phyloP scores from a whole-genome alignment of 2,113 vertebrate genomes.

The Heterochromis multidens region DNA sequence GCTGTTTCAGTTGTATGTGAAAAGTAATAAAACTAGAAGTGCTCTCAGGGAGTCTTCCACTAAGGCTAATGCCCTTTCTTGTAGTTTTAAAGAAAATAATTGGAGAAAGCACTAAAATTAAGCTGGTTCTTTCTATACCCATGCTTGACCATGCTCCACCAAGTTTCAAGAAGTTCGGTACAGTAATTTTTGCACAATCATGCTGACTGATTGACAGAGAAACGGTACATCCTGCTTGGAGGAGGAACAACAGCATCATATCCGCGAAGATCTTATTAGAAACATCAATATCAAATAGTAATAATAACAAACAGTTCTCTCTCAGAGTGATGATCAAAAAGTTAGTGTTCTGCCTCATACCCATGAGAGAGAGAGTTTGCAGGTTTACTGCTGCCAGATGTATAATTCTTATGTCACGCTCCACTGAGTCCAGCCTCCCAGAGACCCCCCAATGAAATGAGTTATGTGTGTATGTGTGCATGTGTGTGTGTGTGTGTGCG shows the following conservation, averaged over 20 bases:
- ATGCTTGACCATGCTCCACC: not conserved
- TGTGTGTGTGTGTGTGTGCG: not conserved
- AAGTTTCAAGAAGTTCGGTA: not conserved
- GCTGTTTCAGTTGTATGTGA: not conserved
- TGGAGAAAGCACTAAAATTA: not conserved
- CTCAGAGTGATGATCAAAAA: constrained; percentile 39
- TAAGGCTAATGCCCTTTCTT: not conserved
- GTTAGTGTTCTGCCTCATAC: constrained; percentile 33
- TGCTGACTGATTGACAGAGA: not conserved
- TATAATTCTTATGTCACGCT: constrained; percentile 72
- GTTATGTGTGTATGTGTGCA: constrained; percentile 23
- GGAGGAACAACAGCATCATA: not conserved
- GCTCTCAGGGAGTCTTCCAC: not conserved
- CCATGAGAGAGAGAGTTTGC: constrained; percentile 34
- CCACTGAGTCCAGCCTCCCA: constrained; percentile 60
- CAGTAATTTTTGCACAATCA: not conserved
- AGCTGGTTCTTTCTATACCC: not conserved
- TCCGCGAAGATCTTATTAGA: constrained; percentile 2
- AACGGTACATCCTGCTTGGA: not conserved
- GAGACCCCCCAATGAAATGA: constrained; percentile 68
- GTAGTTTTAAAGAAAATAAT: not conserved
- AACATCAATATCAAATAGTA: constrained; percentile 5
- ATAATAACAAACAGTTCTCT: constrained; percentile 38
- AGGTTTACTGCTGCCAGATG: constrained; percentile 70
- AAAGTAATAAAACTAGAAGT: not conserved